Conservation (phyloP, 2,113 vertebrate species). For the Penelope pileata region DNA sequence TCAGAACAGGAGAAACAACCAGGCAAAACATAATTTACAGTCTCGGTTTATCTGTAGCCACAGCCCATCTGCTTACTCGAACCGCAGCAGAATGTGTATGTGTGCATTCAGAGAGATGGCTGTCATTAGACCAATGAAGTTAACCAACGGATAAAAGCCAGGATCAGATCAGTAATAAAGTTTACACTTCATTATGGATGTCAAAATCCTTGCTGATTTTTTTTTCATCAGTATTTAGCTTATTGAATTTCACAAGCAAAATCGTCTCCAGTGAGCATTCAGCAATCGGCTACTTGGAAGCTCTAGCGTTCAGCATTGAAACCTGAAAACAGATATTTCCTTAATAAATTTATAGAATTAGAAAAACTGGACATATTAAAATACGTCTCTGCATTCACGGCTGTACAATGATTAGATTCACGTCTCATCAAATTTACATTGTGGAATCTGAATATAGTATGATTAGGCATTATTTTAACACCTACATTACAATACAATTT, state of each 20-base stretch:
- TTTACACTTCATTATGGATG: constrained; percentile 33
- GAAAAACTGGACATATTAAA: constrained; percentile 76
- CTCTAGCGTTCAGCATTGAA: constrained; percentile 48
- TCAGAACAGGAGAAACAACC: constrained; percentile 51
- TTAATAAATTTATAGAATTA: constrained; percentile 74
- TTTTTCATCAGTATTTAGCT: constrained; percentile 16
- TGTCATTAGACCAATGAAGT: constrained; percentile 56
- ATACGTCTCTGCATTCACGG: constrained; percentile 66
- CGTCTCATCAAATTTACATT: constrained; percentile 85
- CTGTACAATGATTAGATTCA: constrained; percentile 76
- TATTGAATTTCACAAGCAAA: constrained; percentile 47
- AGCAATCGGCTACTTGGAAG: constrained; percentile 27
- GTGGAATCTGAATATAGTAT: constrained; percentile 82
- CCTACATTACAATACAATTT: constrained; percentile 85
- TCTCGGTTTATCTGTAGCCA: constrained; percentile 66
- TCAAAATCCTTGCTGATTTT: constrained; percentile 40
- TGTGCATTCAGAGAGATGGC: constrained; percentile 48
- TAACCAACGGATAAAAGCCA: constrained; percentile 42
- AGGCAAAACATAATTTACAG: constrained; percentile 64
- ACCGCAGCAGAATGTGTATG: constrained; percentile 49
- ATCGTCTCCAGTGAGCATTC: constrained; percentile 28
- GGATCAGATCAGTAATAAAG: constrained; percentile 59
- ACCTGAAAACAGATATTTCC: constrained; percentile 63
- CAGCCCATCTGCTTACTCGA: constrained; percentile 71
- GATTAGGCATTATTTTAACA: constrained; percentile 87